Percentiles rank a stretch among this genome's conserved stretches.
Evolutionary conservation across 2,113 vertebrate genomes (phyloP).

Genomic region (Muscicapa adusta): DNA sequence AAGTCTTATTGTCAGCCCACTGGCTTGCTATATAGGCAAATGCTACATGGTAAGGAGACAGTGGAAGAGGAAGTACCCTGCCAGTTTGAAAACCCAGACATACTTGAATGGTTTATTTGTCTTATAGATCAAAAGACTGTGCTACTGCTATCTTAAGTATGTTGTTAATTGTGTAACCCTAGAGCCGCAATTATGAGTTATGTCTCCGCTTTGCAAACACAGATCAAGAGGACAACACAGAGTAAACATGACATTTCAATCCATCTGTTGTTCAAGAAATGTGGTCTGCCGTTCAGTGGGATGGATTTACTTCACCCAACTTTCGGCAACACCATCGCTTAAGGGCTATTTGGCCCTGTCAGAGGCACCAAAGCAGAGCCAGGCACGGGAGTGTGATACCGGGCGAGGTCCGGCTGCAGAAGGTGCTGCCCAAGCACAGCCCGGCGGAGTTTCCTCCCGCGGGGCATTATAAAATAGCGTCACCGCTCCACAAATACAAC

Average conservation of each 20-base stretch:
- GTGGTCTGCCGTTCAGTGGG: neutral
- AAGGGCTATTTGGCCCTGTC: neutral
- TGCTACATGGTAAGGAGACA: neutral
- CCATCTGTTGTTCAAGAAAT: neutral
- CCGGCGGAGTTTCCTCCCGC: neutral
- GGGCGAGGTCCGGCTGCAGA: neutral
- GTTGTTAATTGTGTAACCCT: neutral
- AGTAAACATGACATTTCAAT: neutral
- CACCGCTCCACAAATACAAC: neutral
- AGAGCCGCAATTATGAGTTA: neutral
- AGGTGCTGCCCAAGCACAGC: neutral
- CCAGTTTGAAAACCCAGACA: neutral
- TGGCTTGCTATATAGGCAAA: neutral
- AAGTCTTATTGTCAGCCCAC: neutral
- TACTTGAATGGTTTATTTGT: neutral
- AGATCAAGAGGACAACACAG: neutral
- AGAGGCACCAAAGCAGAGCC: neutral
- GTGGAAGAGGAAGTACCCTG: neutral
- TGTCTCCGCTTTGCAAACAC: neutral
- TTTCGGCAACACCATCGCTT: neutral
- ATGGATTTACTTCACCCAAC: neutral
- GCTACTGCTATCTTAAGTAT: neutral
- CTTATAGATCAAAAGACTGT: neutral
- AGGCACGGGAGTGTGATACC: neutral
- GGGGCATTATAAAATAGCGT: neutral